Conservation (phyloP, 2,797 vertebrate genomes). For the Manis crassicaudata region DNA sequence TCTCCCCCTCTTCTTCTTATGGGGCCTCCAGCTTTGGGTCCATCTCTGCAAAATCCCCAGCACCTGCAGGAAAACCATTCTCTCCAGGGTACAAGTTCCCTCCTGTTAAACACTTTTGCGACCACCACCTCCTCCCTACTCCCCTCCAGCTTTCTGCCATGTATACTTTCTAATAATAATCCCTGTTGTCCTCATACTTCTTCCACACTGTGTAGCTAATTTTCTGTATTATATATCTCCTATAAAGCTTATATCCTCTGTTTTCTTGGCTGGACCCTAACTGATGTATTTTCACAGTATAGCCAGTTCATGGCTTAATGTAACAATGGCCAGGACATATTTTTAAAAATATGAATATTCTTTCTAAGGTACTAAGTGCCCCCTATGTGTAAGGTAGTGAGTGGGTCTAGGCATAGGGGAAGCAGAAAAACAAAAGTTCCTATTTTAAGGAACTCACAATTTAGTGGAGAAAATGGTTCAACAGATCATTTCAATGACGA, state of each 20-base stretch:
- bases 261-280: neutral
- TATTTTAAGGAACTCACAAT: neutral
- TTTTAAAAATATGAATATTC: slow-evolving; percentile 8
- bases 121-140: neutral
- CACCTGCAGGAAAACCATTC: neutral
- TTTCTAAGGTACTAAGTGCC: neutral
- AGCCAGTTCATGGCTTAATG: neutral
- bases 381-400: neutral
- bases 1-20: neutral
- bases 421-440: neutral
- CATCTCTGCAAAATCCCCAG: neutral
- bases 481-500: neutral
- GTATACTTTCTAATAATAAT: neutral
- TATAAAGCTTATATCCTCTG: neutral
- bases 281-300: neutral
- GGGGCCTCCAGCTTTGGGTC: neutral
- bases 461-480: neutral
- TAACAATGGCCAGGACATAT: neutral
- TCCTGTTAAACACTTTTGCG: neutral
- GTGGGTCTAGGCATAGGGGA: neutral
- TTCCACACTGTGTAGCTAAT: neutral
- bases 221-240: neutral
- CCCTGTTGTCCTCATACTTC: neutral
- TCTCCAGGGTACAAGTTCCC: neutral
- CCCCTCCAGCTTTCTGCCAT: neutral